A percentile compares a stretch with the other conserved stretches of the same genome.
phyloP scores from a whole-genome alignment of 2,797 vertebrate genomes.

The Pipistrellus pygmaeus region DNA sequence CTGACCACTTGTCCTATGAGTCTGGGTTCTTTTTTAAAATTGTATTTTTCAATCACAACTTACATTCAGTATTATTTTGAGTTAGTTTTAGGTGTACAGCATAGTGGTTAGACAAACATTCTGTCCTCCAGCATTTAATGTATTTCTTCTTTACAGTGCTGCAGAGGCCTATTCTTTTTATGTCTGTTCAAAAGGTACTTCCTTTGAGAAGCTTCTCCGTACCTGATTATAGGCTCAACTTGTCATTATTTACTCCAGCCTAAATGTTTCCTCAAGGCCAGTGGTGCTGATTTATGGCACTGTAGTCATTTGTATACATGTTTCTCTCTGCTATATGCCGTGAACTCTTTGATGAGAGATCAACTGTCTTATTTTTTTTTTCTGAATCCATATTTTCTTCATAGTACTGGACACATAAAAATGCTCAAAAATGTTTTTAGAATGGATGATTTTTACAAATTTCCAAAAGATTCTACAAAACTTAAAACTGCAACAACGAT shows the following conservation, averaged over 20 bases:
- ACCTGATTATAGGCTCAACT: background rate
- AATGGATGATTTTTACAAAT: conserved; percentile 18
- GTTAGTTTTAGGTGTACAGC: background rate
- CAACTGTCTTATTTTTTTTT: conserved; percentile 4
- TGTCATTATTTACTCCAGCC: background rate
- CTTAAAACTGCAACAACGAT: conserved; percentile 11
- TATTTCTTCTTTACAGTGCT: background rate
- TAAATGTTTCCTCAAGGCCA: background rate
- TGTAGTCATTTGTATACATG: background rate
- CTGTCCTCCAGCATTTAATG: background rate
- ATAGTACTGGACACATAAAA: background rate
- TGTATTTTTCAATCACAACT: background rate
- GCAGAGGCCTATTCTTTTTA: background rate
- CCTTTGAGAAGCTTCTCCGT: background rate
- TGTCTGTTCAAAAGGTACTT: conserved; percentile 46
- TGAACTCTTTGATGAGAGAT: background rate
- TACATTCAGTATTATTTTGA: background rate
- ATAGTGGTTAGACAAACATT: background rate
- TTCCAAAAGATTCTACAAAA: background rate
- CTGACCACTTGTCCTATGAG: background rate
- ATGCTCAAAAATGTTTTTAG: conserved; percentile 6
- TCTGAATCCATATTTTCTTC: background rate
- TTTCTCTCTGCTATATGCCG: background rate
- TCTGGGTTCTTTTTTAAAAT: background rate
- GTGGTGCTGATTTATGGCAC: background rate